Evolutionary conservation across 2,888 invertebrate species (phyloP).

Genomic region (Electrophaes corylata): DNA sequence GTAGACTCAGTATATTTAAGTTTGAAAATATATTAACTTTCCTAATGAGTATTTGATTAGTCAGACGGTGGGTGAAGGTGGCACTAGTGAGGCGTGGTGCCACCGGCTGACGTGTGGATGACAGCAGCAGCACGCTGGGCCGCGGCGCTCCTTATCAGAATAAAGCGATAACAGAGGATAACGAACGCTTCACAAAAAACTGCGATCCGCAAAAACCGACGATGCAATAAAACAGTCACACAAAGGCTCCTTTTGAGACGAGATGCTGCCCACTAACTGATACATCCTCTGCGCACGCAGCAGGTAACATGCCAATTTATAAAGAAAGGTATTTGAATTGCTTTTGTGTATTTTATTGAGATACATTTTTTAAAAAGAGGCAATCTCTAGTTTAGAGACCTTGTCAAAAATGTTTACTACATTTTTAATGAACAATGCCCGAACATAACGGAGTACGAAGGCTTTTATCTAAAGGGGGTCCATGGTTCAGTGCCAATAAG

Average conservation of each 20-base stretch:
- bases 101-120: neutral
- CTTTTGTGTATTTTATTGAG: neutral
- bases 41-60: neutral
- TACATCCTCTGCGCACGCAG: neutral
- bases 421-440: too few species aligned
- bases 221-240: conserved; percentile 24
- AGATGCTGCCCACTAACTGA: neutral
- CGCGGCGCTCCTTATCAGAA: conserved; percentile 14
- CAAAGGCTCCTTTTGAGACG: neutral
- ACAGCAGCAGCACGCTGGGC: neutral
- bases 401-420: too few species aligned
- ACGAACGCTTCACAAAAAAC: conserved; percentile 10
- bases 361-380: neutral
- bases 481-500: too few species aligned
- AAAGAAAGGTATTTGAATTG: conserved; percentile 6
- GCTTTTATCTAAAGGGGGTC: too few species aligned
- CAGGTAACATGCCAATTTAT: conserved; percentile 12
- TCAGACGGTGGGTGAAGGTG: neutral
- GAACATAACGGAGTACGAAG: too few species aligned
- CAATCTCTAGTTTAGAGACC: too few species aligned
- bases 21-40: too few species aligned
- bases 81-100: neutral
- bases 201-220: conserved; percentile 5
- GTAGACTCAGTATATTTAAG: too few species aligned
- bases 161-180: conserved; percentile 9